These are phyloP conservation scores for Porites divaricata DNA, from an alignment of 92 coral and sea anemone species.

Conservation along the genomic window DNA sequence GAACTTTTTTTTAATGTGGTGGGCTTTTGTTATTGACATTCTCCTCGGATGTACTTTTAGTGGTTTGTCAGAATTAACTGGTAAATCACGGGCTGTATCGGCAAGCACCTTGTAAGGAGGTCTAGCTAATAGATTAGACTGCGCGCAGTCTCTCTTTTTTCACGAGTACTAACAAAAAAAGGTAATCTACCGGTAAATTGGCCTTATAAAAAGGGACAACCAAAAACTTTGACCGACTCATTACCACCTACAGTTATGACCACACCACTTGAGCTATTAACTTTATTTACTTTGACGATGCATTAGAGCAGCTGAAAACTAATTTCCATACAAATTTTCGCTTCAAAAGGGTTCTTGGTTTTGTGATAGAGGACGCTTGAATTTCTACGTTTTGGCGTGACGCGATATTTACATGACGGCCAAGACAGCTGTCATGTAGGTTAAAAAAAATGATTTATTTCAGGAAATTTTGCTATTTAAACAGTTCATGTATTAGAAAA, in stretches of 20 bases:
- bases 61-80: background rate
- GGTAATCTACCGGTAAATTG: slow-evolving; percentile 12
- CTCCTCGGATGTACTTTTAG: background rate
- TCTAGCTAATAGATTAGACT: background rate
- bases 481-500: no score
- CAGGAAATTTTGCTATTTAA: no score
- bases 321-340: no score
- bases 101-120: background rate
- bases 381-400: no score
- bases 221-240: slow-evolving; percentile 8
- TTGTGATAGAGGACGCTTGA: no score
- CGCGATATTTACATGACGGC: no score
- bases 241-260: slow-evolving; percentile 11
- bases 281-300: no score
- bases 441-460: no score
- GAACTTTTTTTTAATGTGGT: no score
- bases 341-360: no score
- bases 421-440: no score
- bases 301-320: no score
- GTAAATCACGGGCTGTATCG: background rate
- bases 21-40: background rate
- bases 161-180: background rate
- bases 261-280: slow-evolving; percentile 2
- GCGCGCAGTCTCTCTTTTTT: background rate
- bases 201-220: background rate